Evolutionary conservation across 2,797 vertebrate genomes (phyloP).

Genomic region (Orientallactaga sibirica): DNA sequence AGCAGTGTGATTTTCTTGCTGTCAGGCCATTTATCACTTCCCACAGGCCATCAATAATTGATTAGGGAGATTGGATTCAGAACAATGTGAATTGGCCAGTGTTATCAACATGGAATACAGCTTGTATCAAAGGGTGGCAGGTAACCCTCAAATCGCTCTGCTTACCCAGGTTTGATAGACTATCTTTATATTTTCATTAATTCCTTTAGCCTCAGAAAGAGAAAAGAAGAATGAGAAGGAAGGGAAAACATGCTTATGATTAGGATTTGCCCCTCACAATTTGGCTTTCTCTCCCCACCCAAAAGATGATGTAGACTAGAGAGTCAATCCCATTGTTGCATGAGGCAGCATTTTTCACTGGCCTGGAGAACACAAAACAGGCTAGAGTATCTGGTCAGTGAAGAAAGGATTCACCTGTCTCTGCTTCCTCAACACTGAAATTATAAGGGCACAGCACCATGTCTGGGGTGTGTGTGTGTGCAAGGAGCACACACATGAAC

Average conservation of each 20-base stretch:
- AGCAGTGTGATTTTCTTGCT: slow-evolving; percentile 71
- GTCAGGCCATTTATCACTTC: slow-evolving; percentile 82
- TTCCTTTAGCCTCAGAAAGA: not conserved
- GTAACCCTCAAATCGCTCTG: slow-evolving; percentile 19
- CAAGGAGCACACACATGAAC: not conserved
- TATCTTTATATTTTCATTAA: slow-evolving; percentile 24
- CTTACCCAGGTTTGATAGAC: slow-evolving; percentile 42
- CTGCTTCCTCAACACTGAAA: not conserved
- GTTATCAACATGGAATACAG: slow-evolving; percentile 77
- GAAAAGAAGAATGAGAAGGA: not conserved
- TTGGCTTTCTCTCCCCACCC: not conserved
- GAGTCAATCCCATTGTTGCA: not conserved
- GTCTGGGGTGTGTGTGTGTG: not conserved
- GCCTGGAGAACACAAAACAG: not conserved
- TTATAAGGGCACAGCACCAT: not conserved
- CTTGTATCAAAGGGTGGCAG: slow-evolving; percentile 70
- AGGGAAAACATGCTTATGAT: not conserved
- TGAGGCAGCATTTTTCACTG: not conserved
- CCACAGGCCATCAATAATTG: slow-evolving; percentile 82
- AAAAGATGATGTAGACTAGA: not conserved
- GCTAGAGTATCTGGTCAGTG: not conserved
- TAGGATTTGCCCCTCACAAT: not conserved
- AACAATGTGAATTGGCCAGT: slow-evolving; percentile 74
- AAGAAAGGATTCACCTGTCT: not conserved
- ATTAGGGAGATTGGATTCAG: slow-evolving; percentile 75